Percentiles rank a stretch among this genome's conserved stretches.
These are phyloP conservation scores for Oryzias curvinotus DNA, from an alignment of 2,113 vertebrate genomes.

Conservation along the genomic window DNA sequence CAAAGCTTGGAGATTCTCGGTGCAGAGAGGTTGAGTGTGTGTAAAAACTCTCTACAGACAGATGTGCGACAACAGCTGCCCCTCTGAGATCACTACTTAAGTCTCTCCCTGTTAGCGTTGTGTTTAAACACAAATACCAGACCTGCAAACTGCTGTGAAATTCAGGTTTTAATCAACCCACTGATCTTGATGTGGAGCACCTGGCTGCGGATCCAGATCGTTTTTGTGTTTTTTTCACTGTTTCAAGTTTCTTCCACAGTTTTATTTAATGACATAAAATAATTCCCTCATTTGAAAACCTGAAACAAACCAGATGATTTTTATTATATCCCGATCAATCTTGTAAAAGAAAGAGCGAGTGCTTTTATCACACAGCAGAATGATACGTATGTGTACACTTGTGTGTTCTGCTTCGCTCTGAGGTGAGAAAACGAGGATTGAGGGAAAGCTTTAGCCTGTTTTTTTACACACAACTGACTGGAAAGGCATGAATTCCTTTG, in stretches of 20 bases:
- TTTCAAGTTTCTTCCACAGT: no score
- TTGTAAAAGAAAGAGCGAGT: no score
- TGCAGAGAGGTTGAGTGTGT: neutral
- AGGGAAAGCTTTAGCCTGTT: slow-evolving; percentile 7
- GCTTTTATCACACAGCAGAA: no score
- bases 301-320: no score
- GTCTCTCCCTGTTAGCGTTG: neutral
- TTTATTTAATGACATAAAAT: no score
- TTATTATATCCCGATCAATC: no score
- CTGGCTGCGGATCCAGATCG: neutral
- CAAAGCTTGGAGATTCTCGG: neutral
- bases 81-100: neutral
- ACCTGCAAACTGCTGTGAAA: neutral
- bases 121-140: neutral
- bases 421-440: neutral
- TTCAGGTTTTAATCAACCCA: neutral
- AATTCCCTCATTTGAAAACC: no score
- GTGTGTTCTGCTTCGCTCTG: neutral
- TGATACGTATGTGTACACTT: neutral
- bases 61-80: neutral
- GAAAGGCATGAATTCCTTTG: slow-evolving; percentile 14
- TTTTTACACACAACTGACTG: slow-evolving; percentile 6
- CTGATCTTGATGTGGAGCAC: neutral
- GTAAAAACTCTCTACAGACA: neutral
- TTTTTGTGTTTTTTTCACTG: no score